Evolutionary conservation across 2,113 vertebrate genomes (phyloP).

Genomic region (Marmota monax): DNA sequence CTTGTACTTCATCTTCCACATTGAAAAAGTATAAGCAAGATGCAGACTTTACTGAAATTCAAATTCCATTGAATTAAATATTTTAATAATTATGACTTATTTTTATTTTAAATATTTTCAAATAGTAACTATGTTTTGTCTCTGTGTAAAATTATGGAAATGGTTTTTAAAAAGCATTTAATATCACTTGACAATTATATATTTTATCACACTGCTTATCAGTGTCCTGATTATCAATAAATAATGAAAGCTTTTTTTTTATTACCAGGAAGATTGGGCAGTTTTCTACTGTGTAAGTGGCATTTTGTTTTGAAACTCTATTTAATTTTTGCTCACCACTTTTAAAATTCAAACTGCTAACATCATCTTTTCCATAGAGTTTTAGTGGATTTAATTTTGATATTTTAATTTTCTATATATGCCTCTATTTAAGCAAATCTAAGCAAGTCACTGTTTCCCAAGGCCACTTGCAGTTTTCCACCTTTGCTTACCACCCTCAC

Average conservation of each 20-base stretch:
- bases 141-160: not conserved
- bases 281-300: conserved; percentile 85
- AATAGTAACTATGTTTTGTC: not conserved
- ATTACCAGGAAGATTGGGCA: conserved; percentile 84
- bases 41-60: not conserved
- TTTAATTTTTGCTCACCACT: conserved; percentile 39
- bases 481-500: not conserved
- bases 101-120: conserved; percentile 20
- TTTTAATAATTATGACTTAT: conserved; percentile 15
- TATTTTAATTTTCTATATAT: conserved; percentile 8
- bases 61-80: not conserved
- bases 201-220: conserved; percentile 43
- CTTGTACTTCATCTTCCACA: not conserved
- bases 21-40: not conserved
- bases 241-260: conserved; percentile 76
- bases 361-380: conserved; percentile 64
- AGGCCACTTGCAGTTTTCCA: not conserved
- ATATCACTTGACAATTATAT: not conserved
- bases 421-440: not conserved
- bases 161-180: conserved; percentile 16
- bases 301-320: conserved; percentile 64
- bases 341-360: conserved; percentile 73
- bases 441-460: not conserved
- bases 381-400: conserved; percentile 58
- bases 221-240: conserved; percentile 60